phyloP scores from a whole-genome alignment of 2,888 invertebrate genomes.

The Chelonus formosanus region DNA sequence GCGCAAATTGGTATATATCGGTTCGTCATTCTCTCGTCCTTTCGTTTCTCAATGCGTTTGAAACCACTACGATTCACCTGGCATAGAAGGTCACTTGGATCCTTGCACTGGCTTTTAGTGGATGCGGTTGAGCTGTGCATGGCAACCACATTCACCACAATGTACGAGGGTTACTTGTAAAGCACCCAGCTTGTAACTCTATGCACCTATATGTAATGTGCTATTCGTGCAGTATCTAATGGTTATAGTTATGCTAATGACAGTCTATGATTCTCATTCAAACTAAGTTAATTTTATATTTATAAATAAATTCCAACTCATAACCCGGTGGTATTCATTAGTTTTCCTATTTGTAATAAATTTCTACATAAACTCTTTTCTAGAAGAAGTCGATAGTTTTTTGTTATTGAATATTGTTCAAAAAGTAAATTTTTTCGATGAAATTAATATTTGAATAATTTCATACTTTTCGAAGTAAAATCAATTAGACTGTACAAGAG shows the following conservation, averaged over 20 bases:
- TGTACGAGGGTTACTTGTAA: constrained; percentile 47
- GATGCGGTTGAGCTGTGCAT: constrained; percentile 43
- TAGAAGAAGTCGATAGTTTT: too few relatives aligned
- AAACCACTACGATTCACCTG: not conserved
- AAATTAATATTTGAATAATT: too few relatives aligned
- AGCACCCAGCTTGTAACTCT: constrained; percentile 44
- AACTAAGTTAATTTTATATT: too few relatives aligned
- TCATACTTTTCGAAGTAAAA: too few relatives aligned
- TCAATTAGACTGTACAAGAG: too few relatives aligned
- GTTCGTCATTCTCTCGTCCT: constrained; percentile 9
- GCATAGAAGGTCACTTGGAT: constrained; percentile 25
- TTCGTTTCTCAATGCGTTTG: not conserved
- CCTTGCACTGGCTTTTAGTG: constrained; percentile 47
- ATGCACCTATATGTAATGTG: constrained; percentile 25
- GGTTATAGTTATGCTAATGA: constrained; percentile 42
- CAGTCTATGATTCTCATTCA: not conserved
- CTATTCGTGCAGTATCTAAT: constrained; percentile 42
- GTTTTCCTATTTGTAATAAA: too few relatives aligned
- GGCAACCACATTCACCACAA: constrained; percentile 45
- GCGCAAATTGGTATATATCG: constrained; percentile 16
- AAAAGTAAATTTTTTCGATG: too few relatives aligned
- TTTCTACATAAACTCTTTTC: too few relatives aligned
- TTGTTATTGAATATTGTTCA: too few relatives aligned
- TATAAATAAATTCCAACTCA: too few relatives aligned
- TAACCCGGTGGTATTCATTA: too few relatives aligned